These are phyloP conservation scores for Eucera pruinosa DNA, from an alignment of 2,888 invertebrate genomes.

Conservation along the genomic window DNA sequence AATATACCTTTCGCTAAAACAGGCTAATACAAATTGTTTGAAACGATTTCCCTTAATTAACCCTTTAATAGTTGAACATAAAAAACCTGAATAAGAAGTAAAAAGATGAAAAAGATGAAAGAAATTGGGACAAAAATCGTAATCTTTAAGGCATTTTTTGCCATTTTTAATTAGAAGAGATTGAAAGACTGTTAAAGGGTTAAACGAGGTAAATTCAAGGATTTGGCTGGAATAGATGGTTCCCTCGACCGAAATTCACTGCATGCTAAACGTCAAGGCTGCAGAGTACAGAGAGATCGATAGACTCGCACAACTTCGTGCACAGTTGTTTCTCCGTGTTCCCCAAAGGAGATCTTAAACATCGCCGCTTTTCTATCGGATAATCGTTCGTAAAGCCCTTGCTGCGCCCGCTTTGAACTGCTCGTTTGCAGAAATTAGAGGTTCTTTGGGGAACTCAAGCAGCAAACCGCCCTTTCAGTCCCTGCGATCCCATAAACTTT, in stretches of 20 bases:
- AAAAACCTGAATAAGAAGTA: too few relatives aligned
- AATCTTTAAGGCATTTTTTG: not conserved
- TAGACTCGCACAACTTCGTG: constrained; percentile 4
- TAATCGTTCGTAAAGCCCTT: not conserved
- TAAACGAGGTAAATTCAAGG: not conserved
- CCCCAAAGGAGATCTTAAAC: constrained; percentile 10
- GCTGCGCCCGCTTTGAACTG: not conserved
- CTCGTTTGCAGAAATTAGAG: constrained; percentile 8
- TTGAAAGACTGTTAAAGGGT: not conserved
- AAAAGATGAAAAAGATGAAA: not conserved
- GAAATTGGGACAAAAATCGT: not conserved
- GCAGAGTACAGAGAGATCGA: constrained; percentile 1
- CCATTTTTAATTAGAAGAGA: not conserved
- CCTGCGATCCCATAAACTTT: not conserved
- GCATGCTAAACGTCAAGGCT: constrained; percentile 28
- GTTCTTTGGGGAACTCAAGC: constrained; percentile 8
- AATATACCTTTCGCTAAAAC: not conserved
- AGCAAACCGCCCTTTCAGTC: not conserved
- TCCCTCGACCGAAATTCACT: constrained; percentile 9
- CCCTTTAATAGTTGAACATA: not conserved
- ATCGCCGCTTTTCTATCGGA: constrained; percentile 1
- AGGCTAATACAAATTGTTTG: not conserved
- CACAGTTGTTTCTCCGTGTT: constrained; percentile 11
- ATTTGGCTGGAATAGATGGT: not conserved
- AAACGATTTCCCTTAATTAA: not conserved